Evolutionary conservation across 2,888 invertebrate genomes (phyloP), one percentile per base, ranked within the genome.

Genomic region (Cordylochernes scorpioides): DNA sequence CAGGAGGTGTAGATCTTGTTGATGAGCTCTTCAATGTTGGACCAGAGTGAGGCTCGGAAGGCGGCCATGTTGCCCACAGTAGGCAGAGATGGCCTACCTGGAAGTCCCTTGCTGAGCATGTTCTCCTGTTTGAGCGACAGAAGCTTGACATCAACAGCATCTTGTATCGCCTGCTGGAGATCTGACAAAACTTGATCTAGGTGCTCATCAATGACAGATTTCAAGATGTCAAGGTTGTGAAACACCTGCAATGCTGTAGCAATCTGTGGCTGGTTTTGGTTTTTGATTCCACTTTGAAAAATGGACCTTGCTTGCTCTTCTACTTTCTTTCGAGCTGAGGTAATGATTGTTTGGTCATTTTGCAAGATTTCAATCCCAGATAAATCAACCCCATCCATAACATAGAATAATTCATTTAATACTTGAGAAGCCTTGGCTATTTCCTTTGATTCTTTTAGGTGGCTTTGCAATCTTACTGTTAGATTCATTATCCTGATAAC

Each of bases 11-110:
- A 51, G 25, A 58, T 51, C 33, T 67, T 65, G 46, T 73, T 71
- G 48, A 82, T 72, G 6, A 78, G 55, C 52, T 71, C 72, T 47
- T 86, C 82, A 45, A 88, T 63, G 43, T 77, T 78, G 35, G 70
- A 68, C 84, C 86, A 88, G 4, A 88, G 61, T 46, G 71, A 61
- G 22, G 59, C 62, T 36, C 68, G 53, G 43, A 68, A 61, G 28
- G 63, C 57, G 15, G 62, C 58, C 6, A 61, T 58, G 39, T 62
- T 60, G 6, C 62, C 62, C 22, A 60, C 54, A 2, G 60, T 53
- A 5, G 64, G 63, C 44, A 64, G 55, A 18, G 62, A 54, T 1
- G 65, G 62, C 45, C 64, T 52, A 4, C 68, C 68, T 3, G 65
- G 63, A 22, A 5, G 12, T 13, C 22, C 14, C 14, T 22, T 22